Base-by-base conservation (phyloP, 92 coral and sea anemone genomes). In the Umimayanthus kanabou region DNA sequence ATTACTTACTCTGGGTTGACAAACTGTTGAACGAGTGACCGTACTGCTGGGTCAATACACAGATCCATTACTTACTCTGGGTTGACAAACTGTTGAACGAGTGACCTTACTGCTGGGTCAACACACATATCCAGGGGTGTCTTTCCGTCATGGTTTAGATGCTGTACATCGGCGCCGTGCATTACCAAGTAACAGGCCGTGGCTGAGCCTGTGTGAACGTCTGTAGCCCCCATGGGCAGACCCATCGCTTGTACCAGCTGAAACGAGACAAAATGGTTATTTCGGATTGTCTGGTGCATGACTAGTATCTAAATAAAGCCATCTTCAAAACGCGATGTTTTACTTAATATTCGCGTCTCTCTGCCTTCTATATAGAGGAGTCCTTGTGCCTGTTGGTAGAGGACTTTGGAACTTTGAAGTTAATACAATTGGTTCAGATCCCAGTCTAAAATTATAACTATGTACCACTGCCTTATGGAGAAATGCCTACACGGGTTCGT, bases 41-140 rank as follows among this genome's bases (percentile, higher is more conserved):
- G 25, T 61, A 61, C 69, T 3, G 23, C 6, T 61, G 13, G 69
- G 18, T 53, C 58, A 71, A 28, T 37, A 73, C 43, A 37, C 16
- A 29, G 10, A 28, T 80, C 28, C 58, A 53, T 53, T 82, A 67
- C 86, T 82, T 43, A 82, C 86, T 43, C 57, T 26, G 86, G 23
- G 42, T 69, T 7, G 0, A 73, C 85, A 70, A 85, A 74, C 73
- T 81, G 94, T n/a, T 65, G 92, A 4, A 91, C 45, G 0, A 85
- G 65, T 77, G 78, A 39, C 67, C 80, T 88, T 6, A 77, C 73
- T 29, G 77, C 87, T 7, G 89, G 77, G 42, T 94, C 94, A 20
- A 61, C 13, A 74, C 98, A 94, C 79, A 94, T 39, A 39, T 91
- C 95, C 72, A 94, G 74, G 4, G 98, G 95, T 0, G 98, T 93